Evolutionary conservation across 1,140 invertebrate species (phyloP).

Genomic region (Antheraea pernyi): DNA sequence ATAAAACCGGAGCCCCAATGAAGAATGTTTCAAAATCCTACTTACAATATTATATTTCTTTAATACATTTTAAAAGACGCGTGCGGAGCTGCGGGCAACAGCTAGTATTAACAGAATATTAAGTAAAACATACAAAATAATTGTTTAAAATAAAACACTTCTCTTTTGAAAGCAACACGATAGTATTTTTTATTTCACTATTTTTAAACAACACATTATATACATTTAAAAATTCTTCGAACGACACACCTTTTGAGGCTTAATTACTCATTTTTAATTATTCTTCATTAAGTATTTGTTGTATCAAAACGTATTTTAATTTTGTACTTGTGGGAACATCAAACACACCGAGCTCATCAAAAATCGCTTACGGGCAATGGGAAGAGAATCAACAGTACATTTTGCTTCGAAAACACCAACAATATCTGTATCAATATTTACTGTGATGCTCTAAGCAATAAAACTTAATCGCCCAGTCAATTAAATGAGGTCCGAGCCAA

Average conservation of each 20-base stretch:
- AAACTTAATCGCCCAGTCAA: conserved; percentile 38
- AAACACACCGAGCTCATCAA: conserved; percentile 45
- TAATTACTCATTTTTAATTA: conserved; percentile 7
- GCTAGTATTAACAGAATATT: too few relatives aligned
- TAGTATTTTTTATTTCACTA: too few relatives aligned
- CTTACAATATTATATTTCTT: too few relatives aligned
- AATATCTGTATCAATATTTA: conserved; percentile 47
- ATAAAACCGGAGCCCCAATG: too few relatives aligned
- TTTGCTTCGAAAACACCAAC: conserved; percentile 26
- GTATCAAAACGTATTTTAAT: background rate
- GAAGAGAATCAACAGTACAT: conserved; percentile 44
- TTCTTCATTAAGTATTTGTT: background rate
- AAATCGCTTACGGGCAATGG: conserved; percentile 62
- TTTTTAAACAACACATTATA: too few relatives aligned
- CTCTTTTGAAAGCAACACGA: too few relatives aligned
- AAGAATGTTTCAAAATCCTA: too few relatives aligned
- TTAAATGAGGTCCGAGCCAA: conserved; percentile 28
- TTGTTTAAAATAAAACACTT: too few relatives aligned
- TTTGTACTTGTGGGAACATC: background rate
- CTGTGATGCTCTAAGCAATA: conserved; percentile 32
- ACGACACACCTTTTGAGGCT: background rate
- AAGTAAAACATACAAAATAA: too few relatives aligned
- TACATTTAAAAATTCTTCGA: background rate
- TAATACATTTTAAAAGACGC: too few relatives aligned
- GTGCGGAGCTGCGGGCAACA: too few relatives aligned